Evolutionary conservation across 1,140 invertebrate species (phyloP), one percentile per base, ranked within the genome.

Genomic region (Trialeurodes vaporariorum): DNA sequence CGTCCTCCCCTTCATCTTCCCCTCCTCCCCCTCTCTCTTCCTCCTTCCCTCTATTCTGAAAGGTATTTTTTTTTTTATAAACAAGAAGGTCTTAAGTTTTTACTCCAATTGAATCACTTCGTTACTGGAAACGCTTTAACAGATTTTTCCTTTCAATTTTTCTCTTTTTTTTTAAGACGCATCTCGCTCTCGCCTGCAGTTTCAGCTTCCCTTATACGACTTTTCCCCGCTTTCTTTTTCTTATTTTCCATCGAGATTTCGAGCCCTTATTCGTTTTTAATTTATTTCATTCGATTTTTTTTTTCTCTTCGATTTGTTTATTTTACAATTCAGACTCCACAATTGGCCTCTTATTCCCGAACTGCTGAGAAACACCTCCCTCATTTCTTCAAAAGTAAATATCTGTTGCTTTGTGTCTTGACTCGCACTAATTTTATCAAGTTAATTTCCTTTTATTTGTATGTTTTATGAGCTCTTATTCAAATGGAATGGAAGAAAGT

Each of bases 121-220:
- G 34, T 49, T 49, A 49, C 34, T 49, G 34, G 34, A 49, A 49
- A 49, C 17, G 34, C 34, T 49, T 17, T 49, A 49, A 49, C 34
- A 49, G 34, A 49, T 49, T 49, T 49, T 49, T 49, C 34, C 34
- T 49, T 49, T 49, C 34, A 49, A 49, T 49, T 49, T 49, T 49
- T 17, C 34, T 49, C 17, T 49, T 17, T 9, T 9, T 49, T 49
- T 49, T 49, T 49, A 49, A 49, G 17, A 17, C 34, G 34, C 17
- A 5, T 49, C 34, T 17, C 34, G 34, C 17, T 49, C 34, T 17
- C 34, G 34, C 34, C 34, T 17, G 34, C 34, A 17, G 34, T 49
- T 17, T 5, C 34, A 49, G 5, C 34, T 49, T 49, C 17, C n/a
- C n/a, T n/a, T n/a, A n/a, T n/a, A n/a, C n/a, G n/a, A n/a, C n/a